phyloP scores from a whole-genome alignment of 2,797 vertebrate genomes.

The Hipposideros larvatus region DNA sequence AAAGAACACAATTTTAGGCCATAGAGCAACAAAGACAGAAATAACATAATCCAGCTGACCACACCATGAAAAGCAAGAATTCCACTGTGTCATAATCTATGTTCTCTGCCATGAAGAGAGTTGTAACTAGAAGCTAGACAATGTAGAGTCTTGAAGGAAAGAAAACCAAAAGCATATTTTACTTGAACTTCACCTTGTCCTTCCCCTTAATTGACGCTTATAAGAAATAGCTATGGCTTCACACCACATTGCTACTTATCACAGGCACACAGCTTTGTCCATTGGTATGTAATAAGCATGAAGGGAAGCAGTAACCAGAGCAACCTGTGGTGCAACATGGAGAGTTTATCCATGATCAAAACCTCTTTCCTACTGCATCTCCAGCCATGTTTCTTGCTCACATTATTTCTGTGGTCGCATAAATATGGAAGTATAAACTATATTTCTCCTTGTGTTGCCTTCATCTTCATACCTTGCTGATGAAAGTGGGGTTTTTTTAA shows the following conservation, averaged over 20 bases:
- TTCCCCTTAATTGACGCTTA: not conserved
- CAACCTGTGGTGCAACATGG: not conserved
- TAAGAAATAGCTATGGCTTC: not conserved
- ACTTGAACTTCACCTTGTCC: not conserved
- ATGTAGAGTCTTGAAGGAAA: not conserved
- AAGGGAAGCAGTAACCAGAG: not conserved
- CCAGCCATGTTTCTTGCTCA: not conserved
- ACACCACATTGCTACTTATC: not conserved
- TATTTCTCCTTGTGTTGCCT: not conserved
- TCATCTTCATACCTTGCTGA: not conserved
- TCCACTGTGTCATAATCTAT: not conserved
- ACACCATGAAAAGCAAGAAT: not conserved
- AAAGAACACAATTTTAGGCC: not conserved
- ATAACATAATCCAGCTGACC: not conserved
- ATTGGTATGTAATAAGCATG: constrained; percentile 61
- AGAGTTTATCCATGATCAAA: not conserved
- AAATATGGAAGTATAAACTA: not conserved
- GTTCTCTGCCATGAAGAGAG: not conserved
- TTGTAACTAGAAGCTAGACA: not conserved
- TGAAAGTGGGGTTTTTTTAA: too few species aligned
- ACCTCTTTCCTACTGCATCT: not conserved
- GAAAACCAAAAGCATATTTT: not conserved
- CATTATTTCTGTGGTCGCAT: not conserved
- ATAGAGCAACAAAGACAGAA: not conserved
- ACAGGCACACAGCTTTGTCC: not conserved